A percentile compares a stretch with the other conserved stretches of the same genome.
These are phyloP conservation scores for Rhynchotus rufescens DNA, from an alignment of 2,797 vertebrate genomes.

Conservation along the genomic window DNA sequence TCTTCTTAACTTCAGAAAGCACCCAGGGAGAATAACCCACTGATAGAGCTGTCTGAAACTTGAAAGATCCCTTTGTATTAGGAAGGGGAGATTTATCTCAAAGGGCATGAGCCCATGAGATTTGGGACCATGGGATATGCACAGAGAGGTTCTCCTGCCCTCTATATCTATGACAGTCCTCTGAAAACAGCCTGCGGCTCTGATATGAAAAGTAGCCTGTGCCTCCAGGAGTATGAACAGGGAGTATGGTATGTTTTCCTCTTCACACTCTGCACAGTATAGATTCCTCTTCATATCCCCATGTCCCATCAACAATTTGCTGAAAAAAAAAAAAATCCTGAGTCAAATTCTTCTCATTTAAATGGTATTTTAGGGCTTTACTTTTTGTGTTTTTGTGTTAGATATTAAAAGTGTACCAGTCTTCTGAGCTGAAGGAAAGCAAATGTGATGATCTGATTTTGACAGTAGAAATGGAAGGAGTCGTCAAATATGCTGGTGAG, in stretches of 20 bases:
- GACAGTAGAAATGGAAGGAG: constrained; percentile 71
- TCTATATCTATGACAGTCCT: background rate
- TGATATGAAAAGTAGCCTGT: background rate
- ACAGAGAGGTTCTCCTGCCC: background rate
- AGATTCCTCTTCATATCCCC: background rate
- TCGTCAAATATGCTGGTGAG: constrained; percentile 45
- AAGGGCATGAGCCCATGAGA: background rate
- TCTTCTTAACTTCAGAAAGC: background rate
- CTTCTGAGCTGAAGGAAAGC: constrained; percentile 60
- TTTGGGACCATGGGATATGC: background rate
- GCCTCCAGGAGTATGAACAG: no score
- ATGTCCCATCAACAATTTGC: background rate
- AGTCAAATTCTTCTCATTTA: background rate
- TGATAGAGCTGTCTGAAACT: background rate
- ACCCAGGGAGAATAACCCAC: background rate
- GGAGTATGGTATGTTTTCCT: background rate
- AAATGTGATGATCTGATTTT: constrained; percentile 67
- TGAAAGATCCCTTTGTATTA: background rate
- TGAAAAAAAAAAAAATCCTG: background rate
- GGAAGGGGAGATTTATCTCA: background rate
- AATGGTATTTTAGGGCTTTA: background rate
- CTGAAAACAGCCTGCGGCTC: background rate
- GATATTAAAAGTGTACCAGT: constrained; percentile 76
- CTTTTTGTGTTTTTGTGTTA: constrained; percentile 13
- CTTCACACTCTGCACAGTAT: background rate